Conservation (phyloP, 1,140 invertebrate genomes). For the Euglossa dilemma region DNA sequence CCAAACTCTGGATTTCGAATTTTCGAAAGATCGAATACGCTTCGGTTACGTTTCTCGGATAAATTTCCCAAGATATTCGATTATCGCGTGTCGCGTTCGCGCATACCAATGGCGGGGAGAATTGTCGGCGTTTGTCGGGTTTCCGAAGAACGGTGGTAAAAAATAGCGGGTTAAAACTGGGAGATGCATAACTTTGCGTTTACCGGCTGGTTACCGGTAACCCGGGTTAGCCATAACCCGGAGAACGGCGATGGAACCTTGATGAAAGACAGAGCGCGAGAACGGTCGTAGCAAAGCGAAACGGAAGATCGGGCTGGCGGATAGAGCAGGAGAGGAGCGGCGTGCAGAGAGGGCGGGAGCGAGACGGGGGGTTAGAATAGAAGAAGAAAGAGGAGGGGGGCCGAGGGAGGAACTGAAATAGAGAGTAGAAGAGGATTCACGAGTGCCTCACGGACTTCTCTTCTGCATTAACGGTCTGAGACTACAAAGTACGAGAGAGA, state of each 20-base stretch:
- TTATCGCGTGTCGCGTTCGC: neutral
- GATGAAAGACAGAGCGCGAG: slow-evolving; percentile 2
- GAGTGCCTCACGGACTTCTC: slow-evolving; percentile 58
- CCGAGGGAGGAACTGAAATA: slow-evolving; percentile 37
- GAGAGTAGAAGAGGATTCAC: slow-evolving; percentile 63
- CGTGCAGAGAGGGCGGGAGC: too few relatives aligned
- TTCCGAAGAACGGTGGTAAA: slow-evolving; percentile 12
- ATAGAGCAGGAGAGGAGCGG: slow-evolving; percentile 7
- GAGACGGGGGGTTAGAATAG: slow-evolving; percentile 24
- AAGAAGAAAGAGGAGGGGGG: slow-evolving; percentile 35
- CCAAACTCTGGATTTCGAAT: neutral
- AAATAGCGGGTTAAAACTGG: slow-evolving; percentile 28
- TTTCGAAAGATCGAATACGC: neutral
- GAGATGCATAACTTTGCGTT: slow-evolving; percentile 49
- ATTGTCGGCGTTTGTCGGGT: neutral
- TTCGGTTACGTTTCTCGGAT: neutral
- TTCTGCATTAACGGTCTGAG: slow-evolving; percentile 62
- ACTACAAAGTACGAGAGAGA: slow-evolving; percentile 44
- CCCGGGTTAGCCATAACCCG: slow-evolving; percentile 40
- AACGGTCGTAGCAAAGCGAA: neutral
- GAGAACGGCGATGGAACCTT: slow-evolving; percentile 17
- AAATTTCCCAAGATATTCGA: neutral
- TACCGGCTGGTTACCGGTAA: slow-evolving; percentile 46
- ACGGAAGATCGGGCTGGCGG: slow-evolving; percentile 14
- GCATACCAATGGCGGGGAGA: neutral